phyloP scores from a whole-genome alignment of 2,113 vertebrate species.

The Vidua macroura region DNA sequence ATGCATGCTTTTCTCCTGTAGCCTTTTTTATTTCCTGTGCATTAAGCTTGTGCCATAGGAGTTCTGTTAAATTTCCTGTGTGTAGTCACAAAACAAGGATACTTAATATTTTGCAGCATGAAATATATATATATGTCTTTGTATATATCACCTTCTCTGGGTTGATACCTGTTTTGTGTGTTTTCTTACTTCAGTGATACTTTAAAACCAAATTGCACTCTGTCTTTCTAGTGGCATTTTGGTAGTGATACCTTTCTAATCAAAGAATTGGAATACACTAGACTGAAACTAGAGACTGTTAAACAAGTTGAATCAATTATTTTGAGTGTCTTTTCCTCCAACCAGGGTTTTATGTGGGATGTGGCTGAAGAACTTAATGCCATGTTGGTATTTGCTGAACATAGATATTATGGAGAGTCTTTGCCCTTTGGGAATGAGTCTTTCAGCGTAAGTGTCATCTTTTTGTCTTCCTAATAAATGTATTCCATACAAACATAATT shows the following conservation, averaged over 20 bases:
- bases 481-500: background rate
- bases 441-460: conserved; percentile 77
- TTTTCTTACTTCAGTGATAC: background rate
- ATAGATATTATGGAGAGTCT: conserved; percentile 95
- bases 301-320: background rate
- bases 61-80: background rate
- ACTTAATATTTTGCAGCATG: background rate
- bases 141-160: background rate
- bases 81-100: background rate
- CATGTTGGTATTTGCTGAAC: conserved; percentile 95
- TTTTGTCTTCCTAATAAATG: background rate
- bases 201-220: background rate
- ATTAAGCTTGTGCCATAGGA: background rate
- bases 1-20: background rate
- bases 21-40: background rate
- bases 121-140: background rate
- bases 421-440: conserved; percentile 89
- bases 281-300: background rate
- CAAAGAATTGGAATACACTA: background rate
- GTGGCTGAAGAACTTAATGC: conserved; percentile 86
- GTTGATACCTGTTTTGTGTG: background rate
- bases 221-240: background rate
- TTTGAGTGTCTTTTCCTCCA: background rate
- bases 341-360: conserved; percentile 97
- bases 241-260: background rate